Evolutionary conservation across 2,113 vertebrate genomes (phyloP), one percentile per base, ranked within the genome.

Genomic region (Rhynchomys soricoides): DNA sequence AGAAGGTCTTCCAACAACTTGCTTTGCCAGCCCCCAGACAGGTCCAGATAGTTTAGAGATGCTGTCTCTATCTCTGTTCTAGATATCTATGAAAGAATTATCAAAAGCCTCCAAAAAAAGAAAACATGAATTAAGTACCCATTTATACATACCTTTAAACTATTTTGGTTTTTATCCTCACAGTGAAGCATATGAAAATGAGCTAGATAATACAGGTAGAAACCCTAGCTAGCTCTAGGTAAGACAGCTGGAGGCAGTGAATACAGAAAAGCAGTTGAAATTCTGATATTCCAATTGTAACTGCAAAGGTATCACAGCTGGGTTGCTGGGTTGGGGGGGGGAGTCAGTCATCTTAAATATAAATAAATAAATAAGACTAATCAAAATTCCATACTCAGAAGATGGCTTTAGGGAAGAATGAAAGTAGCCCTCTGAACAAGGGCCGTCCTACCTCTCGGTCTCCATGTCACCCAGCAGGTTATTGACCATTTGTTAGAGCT

Each of bases 371-470:
- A 43, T 34, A 11, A 70, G 74, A 31, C 59, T 73, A 89, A 59
- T 5, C 13, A 34, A 95, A 85, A 19, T 31, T n/a, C 16, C 8
- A 70, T 26, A 57, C 26, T 31, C 68, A 57, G 50, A 88, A 50
- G n/a, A 57, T 24, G 7, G 22, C 2, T 24, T 1, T 62, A 16
- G 7, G 43, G 16, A 71, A 37, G 78, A 77, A 70, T 24, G 50
- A 34, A 81, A 22, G 37, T 7, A 12, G 31, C 7, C 48, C 40
- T 15, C 43, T 43, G 24, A 90, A 70, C 29, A 17, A 26, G 55
- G 29, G 19, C n/a, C 2, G 12, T 4, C 59, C 45, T 73, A 13
- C 31, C 37, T 15, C 12, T 0, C 0, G 1, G 2, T 34, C 29
- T 48, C 24, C 29, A 34, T 19, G 11, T 21, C 62, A 37, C 34